Conservation (phyloP, 2,888 invertebrate species). For the Nesidiocoris tenuis region DNA sequence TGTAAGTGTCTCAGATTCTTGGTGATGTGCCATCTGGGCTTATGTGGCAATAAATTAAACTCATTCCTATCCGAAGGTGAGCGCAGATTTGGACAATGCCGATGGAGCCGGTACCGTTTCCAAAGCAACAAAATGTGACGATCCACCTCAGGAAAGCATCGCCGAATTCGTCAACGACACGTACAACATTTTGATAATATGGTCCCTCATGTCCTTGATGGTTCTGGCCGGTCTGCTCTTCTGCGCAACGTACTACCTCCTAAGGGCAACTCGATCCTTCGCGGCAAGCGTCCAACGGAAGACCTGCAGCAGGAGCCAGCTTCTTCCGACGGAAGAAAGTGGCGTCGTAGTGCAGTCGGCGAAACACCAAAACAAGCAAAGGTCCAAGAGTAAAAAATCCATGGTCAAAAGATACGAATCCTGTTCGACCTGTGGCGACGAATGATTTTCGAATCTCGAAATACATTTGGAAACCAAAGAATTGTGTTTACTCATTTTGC, state of each 20-base stretch:
- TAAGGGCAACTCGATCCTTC: slow-evolving; percentile 7
- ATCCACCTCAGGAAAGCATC: background rate
- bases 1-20: too few species aligned
- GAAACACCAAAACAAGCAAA: background rate
- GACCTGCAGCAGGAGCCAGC: slow-evolving; percentile 3
- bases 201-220: slow-evolving; percentile 21
- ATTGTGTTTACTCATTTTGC: too few species aligned
- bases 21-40: too few species aligned
- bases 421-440: background rate
- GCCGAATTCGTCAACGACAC: slow-evolving; percentile 13
- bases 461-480: too few species aligned
- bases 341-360: background rate
- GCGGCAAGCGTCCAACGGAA: slow-evolving; percentile 11
- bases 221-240: slow-evolving; percentile 13
- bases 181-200: slow-evolving; percentile 26
- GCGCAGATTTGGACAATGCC: slow-evolving; percentile 11
- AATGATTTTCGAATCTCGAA: too few species aligned
- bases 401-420: background rate
- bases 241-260: slow-evolving; percentile 10
- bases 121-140: background rate
- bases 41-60: too few species aligned
- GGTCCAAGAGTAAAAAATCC: background rate
- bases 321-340: background rate
- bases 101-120: background rate
- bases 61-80: background rate